Evolutionary conservation across 2,888 invertebrate genomes (phyloP).

Genomic region (Graphium colonna): DNA sequence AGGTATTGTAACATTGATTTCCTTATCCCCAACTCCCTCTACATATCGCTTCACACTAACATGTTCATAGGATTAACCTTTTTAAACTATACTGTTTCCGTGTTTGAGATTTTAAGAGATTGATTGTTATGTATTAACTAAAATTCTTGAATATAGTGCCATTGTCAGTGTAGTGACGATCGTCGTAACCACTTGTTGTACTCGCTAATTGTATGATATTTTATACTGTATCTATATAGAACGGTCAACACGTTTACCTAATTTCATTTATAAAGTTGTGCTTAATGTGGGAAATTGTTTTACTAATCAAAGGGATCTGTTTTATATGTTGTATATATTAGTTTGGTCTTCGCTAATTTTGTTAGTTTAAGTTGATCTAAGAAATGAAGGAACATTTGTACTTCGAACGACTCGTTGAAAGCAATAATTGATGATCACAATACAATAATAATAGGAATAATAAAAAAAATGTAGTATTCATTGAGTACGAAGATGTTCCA

Average conservation of each 20-base stretch:
- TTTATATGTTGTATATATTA: constrained; percentile 29
- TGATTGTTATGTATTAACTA: constrained; percentile 28
- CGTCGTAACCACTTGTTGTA: constrained; percentile 31
- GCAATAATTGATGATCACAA: no score
- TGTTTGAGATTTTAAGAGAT: constrained; percentile 28
- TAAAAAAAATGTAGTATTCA: background rate
- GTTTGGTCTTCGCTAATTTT: constrained; percentile 22
- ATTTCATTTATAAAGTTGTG: constrained; percentile 16
- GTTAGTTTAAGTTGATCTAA: constrained; percentile 18
- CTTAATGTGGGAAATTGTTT: constrained; percentile 17
- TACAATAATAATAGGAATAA: background rate
- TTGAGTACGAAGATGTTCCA: background rate
- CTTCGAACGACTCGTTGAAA: background rate
- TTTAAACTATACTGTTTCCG: constrained; percentile 24
- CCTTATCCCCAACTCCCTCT: constrained; percentile 18
- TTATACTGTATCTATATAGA: constrained; percentile 7
- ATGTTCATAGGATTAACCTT: constrained; percentile 21
- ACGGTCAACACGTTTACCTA: constrained; percentile 13
- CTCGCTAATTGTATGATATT: constrained; percentile 15
- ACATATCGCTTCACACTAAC: constrained; percentile 22
- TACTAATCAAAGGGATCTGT: constrained; percentile 23
- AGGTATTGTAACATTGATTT: constrained; percentile 12
- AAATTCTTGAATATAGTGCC: constrained; percentile 58
- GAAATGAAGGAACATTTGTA: constrained; percentile 9
- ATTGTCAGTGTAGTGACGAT: constrained; percentile 53